Percentiles rank a stretch among this genome's conserved stretches.
Evolutionary conservation across 2,113 vertebrate genomes (phyloP).

Genomic region (Lathamus discolor): DNA sequence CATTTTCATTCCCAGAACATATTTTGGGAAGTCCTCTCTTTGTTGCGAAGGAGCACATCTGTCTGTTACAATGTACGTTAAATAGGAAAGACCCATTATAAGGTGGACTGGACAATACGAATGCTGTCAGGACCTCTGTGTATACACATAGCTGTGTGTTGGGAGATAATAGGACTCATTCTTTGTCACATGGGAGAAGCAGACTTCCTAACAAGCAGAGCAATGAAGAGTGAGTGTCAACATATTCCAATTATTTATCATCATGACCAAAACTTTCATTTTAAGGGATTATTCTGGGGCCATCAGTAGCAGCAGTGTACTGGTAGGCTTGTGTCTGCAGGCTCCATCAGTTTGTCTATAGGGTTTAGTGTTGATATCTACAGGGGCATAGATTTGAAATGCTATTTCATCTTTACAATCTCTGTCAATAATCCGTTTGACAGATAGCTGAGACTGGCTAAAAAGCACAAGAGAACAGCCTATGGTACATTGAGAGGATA

Average conservation of each 20-base stretch:
- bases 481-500: background rate
- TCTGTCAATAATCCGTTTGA: conserved; percentile 33
- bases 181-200: background rate
- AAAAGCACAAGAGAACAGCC: background rate
- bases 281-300: background rate
- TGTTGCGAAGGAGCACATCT: background rate
- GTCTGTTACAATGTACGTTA: background rate
- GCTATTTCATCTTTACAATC: background rate
- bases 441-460: background rate
- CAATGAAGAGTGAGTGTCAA: background rate
- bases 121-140: background rate
- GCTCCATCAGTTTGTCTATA: background rate
- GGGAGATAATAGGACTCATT: background rate
- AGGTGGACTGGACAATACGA: background rate
- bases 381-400: background rate
- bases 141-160: background rate
- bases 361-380: background rate
- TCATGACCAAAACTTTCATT: background rate
- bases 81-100: background rate
- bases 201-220: background rate
- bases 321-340: background rate
- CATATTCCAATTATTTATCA: background rate
- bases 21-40: background rate
- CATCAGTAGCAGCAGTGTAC: background rate
- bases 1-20: background rate